Conservation (phyloP, 2,113 vertebrate species). For the Engraulis encrasicolus region DNA sequence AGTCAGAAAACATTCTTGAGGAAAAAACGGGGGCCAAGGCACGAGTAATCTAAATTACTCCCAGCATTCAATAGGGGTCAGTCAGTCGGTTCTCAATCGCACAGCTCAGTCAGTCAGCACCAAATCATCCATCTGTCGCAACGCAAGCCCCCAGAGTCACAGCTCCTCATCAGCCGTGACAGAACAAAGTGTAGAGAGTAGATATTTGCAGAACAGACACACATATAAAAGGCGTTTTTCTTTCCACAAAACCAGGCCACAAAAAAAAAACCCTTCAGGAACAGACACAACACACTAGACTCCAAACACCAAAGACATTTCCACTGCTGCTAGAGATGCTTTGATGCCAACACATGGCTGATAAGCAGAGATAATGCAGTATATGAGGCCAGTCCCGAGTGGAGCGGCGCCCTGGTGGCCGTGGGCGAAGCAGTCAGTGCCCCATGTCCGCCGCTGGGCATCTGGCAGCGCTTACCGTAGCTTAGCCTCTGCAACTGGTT, state of each 20-base stretch:
- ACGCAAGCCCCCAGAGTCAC: not conserved
- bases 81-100: slow-evolving; percentile 23
- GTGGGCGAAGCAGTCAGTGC: slow-evolving; percentile 4
- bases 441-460: slow-evolving; percentile 34
- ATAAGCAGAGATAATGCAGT: slow-evolving; percentile 9
- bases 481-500: slow-evolving; percentile 30
- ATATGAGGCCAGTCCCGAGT: not conserved
- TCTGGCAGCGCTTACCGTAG: slow-evolving; percentile 37
- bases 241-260: not conserved
- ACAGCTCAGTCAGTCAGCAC: not conserved
- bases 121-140: not conserved
- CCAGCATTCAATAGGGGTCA: slow-evolving; percentile 37
- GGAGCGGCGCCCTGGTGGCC: not conserved
- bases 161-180: not conserved
- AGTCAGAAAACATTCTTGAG: slow-evolving; percentile 43
- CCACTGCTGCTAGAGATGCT: not conserved
- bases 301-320: not conserved
- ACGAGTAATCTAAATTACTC: slow-evolving; percentile 52
- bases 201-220: not conserved
- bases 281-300: not conserved
- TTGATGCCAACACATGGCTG: not conserved
- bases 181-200: not conserved
- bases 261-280: not conserved
- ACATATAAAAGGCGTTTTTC: slow-evolving; percentile 13
- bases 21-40: slow-evolving; percentile 42